Evolutionary conservation across 1,140 invertebrate species (phyloP), one percentile per base, ranked within the genome.

Genomic region (Calycopis cecrops): DNA sequence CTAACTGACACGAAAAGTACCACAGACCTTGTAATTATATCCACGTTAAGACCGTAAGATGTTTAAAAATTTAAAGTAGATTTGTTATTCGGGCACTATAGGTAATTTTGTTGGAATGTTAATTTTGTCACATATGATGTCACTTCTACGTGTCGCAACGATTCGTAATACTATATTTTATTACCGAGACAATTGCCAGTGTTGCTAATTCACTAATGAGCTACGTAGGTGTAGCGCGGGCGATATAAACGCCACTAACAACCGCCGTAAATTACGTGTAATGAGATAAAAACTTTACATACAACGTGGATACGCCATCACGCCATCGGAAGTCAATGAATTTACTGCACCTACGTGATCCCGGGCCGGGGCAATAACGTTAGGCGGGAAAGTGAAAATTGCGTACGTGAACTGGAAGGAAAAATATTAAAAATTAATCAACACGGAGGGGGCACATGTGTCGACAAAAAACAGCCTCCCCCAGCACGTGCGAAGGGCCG

Each of bases 401-500:
- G 80, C 76, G 79, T 83, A 84, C 83, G 83, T 85, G 83, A 79
- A 83, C 78, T 74, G 80, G 75, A 76, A 80, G 83, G 75, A 83
- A 83, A 86, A 86, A 85, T 86, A 86, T 84, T 85, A 84, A 86
- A 86, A 86, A 86, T 86, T 86, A 86, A 86, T 86, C 83, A 86
- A 78, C 79, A 59, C 69, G 58, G 34, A 64, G 60, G 67, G 73
- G 66, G 76, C 80, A 83, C 79, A 84, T 83, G 80, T 84, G 80
- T 83, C 78, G 80, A 81, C 76, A 86, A 85, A 86, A 85, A 86
- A 80, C 57, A 67, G 69, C 69, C 76, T 76, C 76, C 79, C 76
- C 65, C 71, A 67, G 77, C 77, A 81, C 79, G 78, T 83, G 76
- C 75, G 73, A 73, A 70, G 71, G 74, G 73, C 71, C 71, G 71